Conservation (phyloP, 2,113 vertebrate genomes). For the Tachysurus fulvidraco region DNA sequence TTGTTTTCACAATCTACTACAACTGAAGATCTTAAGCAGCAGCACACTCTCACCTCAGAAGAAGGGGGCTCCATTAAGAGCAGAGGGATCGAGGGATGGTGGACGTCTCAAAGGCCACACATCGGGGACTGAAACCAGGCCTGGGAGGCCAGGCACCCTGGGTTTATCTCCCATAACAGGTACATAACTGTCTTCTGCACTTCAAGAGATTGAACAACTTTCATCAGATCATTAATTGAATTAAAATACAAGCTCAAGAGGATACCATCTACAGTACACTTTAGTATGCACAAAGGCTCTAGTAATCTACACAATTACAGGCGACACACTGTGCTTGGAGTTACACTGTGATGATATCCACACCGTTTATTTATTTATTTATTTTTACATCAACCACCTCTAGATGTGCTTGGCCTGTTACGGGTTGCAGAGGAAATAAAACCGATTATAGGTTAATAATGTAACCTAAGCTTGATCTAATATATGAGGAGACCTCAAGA, state of each 20-base stretch:
- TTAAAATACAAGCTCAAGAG: background rate
- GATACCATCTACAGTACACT: background rate
- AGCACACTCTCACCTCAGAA: conserved; percentile 64
- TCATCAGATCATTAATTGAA: background rate
- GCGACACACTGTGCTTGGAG: background rate
- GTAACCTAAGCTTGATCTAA: background rate
- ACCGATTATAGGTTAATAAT: background rate
- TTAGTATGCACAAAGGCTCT: background rate
- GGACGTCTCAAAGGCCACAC: conserved; percentile 71
- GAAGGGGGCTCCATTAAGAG: conserved; percentile 75
- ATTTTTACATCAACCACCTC: background rate
- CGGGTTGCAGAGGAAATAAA: background rate
- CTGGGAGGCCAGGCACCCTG: conserved; percentile 54
- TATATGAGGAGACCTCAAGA: background rate
- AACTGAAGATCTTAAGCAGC: conserved; percentile 13
- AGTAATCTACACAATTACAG: background rate
- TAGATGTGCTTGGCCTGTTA: background rate
- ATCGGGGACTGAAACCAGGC: conserved; percentile 53
- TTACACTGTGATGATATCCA: background rate
- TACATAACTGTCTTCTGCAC: conserved; percentile 57
- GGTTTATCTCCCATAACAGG: conserved; percentile 59
- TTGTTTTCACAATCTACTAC: background rate
- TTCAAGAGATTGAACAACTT: conserved; percentile 10
- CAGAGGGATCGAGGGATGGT: conserved; percentile 65
- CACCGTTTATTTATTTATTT: background rate